phyloP scores from a whole-genome alignment of 2,113 vertebrate genomes.

The Pseudonaja textilis region DNA sequence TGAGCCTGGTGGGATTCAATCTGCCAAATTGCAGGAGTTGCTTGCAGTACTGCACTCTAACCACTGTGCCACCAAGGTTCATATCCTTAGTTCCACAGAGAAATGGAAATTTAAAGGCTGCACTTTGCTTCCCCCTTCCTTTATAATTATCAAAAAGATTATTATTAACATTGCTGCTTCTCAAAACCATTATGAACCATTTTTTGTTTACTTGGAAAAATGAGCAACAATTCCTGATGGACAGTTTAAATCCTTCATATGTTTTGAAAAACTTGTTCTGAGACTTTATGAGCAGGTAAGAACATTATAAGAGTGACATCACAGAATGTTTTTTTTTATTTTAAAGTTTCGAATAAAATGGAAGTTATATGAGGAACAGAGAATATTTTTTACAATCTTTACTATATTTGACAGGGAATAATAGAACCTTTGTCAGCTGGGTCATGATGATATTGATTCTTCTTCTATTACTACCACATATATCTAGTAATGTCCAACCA shows the following conservation, averaged over 20 bases:
- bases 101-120: background rate
- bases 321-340: background rate
- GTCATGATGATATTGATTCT: background rate
- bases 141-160: background rate
- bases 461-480: background rate
- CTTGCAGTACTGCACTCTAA: too few species aligned
- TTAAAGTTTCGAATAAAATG: background rate
- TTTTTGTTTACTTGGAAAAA: background rate
- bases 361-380: background rate
- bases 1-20: too few species aligned
- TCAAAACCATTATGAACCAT: background rate
- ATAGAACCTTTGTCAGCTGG: background rate
- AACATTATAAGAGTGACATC: background rate
- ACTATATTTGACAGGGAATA: background rate
- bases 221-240: background rate
- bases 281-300: background rate
- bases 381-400: background rate
- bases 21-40: too few species aligned
- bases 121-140: background rate
- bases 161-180: background rate
- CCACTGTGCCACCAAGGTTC: too few species aligned
- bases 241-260: background rate
- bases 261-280: background rate
- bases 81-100: background rate
- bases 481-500: background rate